Evolutionary conservation across 2,888 invertebrate genomes (phyloP).

Genomic region (Volucella zonaria): DNA sequence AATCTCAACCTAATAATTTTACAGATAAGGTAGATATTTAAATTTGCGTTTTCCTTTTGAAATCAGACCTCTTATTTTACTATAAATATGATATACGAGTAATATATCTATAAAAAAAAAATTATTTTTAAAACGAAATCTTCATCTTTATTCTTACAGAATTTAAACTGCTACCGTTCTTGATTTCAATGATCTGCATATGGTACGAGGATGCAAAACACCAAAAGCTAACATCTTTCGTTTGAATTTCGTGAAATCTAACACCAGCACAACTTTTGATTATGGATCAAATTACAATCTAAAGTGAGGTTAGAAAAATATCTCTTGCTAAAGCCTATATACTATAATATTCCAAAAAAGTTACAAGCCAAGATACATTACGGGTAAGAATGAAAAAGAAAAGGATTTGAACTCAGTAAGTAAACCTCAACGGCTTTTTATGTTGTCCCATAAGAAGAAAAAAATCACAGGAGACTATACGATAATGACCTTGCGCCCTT

Average conservation of each 20-base stretch:
- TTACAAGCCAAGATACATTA: background rate
- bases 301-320: slow-evolving; percentile 24
- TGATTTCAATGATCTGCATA: slow-evolving; percentile 30
- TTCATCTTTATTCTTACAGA: slow-evolving; percentile 32
- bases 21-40: no score
- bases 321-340: background rate
- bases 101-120: background rate
- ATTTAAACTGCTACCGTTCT: slow-evolving; percentile 40
- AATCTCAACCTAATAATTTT: no score
- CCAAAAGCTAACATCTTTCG: slow-evolving; percentile 41
- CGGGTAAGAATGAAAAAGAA: background rate
- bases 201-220: background rate
- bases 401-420: slow-evolving; percentile 16
- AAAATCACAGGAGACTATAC: background rate
- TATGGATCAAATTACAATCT: slow-evolving; percentile 57
- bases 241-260: slow-evolving; percentile 59
- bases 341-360: background rate
- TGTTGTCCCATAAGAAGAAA: slow-evolving; percentile 8
- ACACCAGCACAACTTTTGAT: slow-evolving; percentile 26
- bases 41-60: no score
- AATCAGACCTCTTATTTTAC: no score
- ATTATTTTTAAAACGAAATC: background rate
- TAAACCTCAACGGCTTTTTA: slow-evolving; percentile 5
- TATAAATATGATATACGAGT: no score
- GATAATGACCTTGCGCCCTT: slow-evolving; percentile 54